These are phyloP conservation scores for Scaptomyza hsui DNA, from an alignment of 1,140 invertebrate genomes.

Conservation along the genomic window DNA sequence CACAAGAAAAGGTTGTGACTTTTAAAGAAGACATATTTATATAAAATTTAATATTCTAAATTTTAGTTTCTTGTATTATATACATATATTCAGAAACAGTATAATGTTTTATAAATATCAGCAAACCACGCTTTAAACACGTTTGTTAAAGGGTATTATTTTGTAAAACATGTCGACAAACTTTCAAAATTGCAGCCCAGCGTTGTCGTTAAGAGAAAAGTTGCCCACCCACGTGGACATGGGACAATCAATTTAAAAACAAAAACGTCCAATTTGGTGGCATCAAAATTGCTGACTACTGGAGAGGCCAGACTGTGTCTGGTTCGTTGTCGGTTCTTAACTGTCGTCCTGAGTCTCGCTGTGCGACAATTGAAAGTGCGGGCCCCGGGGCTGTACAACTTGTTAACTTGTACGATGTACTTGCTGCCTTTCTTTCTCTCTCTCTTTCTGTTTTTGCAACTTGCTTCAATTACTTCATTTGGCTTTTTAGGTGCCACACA, in stretches of 20 bases:
- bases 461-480: slow-evolving; percentile 66
- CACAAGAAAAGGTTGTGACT: too few relatives aligned
- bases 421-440: slow-evolving; percentile 14
- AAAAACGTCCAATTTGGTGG: slow-evolving; percentile 60
- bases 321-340: background rate
- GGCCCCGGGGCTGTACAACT: slow-evolving; percentile 46
- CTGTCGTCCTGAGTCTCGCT: slow-evolving; percentile 28
- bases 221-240: slow-evolving; percentile 60
- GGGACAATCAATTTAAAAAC: slow-evolving; percentile 60
- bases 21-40: too few relatives aligned
- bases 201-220: slow-evolving; percentile 39
- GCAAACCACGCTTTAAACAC: too few relatives aligned
- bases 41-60: too few relatives aligned
- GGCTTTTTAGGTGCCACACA: slow-evolving; percentile 10
- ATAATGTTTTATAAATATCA: too few relatives aligned
- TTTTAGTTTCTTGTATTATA: too few relatives aligned
- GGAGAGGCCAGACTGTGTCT: background rate
- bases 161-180: slow-evolving; percentile 27
- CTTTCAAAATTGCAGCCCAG: slow-evolving; percentile 39
- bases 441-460: slow-evolving; percentile 37
- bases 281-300: slow-evolving; percentile 44
- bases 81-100: too few relatives aligned
- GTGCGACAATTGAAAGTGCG: slow-evolving; percentile 74
- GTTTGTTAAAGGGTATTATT: background rate
- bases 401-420: slow-evolving; percentile 65